phyloP scores from a whole-genome alignment of 2,797 vertebrate species.

The Halcyon badia region DNA sequence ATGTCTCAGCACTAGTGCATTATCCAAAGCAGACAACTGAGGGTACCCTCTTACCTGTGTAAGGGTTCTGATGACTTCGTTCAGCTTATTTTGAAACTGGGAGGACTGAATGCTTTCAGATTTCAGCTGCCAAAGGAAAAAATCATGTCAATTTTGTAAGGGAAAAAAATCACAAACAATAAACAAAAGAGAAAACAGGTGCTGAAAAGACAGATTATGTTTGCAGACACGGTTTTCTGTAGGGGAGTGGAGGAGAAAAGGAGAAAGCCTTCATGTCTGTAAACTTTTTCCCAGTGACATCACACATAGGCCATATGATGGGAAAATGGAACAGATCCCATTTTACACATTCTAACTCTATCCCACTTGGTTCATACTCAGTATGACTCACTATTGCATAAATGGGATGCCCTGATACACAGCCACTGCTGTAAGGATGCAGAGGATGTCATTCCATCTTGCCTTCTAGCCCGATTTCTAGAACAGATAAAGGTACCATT shows the following conservation, averaged over 20 bases:
- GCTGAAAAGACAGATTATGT: background rate
- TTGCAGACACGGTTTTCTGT: background rate
- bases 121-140: conserved; percentile 83
- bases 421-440: background rate
- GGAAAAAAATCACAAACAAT: background rate
- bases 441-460: background rate
- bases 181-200: background rate
- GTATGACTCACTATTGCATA: background rate
- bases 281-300: background rate
- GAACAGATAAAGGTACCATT: background rate
- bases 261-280: background rate
- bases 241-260: background rate
- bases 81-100: conserved; percentile 90
- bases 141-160: background rate
- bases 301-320: background rate
- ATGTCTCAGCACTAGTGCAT: background rate
- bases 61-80: conserved; percentile 91
- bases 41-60: conserved; percentile 85
- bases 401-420: background rate
- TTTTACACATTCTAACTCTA: background rate
- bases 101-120: conserved; percentile 87
- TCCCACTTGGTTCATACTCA: background rate
- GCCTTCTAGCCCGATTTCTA: background rate
- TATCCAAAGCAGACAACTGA: background rate
- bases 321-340: background rate